Conservation (phyloP, 2,888 invertebrate species). For the Acanthosepion lycidas region DNA sequence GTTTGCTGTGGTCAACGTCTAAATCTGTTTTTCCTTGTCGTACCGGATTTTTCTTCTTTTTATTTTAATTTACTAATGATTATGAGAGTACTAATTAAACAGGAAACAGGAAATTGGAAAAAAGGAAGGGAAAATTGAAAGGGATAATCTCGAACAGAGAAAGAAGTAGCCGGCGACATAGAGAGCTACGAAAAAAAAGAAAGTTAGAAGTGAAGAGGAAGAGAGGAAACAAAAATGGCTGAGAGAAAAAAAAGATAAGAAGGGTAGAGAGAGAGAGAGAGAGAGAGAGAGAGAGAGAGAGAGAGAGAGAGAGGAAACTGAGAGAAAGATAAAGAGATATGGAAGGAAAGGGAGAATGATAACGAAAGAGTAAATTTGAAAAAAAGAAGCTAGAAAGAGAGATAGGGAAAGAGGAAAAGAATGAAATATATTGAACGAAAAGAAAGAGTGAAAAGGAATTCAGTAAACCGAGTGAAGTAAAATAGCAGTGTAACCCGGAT, state of each 20-base stretch:
- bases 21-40: background rate
- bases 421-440: no score
- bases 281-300: background rate
- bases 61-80: background rate
- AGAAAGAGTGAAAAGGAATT: background rate
- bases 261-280: background rate
- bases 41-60: background rate
- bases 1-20: background rate
- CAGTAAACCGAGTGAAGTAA: background rate
- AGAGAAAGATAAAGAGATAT: background rate
- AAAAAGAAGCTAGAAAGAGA: background rate
- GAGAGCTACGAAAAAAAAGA: background rate
- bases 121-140: background rate
- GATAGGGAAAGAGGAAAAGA: background rate
- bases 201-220: background rate
- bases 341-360: background rate
- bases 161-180: background rate
- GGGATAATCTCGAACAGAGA: background rate
- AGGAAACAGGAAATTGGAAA: constrained; percentile 3
- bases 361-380: background rate
- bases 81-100: background rate
- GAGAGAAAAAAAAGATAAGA: background rate
- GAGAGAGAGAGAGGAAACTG: background rate
- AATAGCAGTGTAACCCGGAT: no score
- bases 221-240: background rate